A percentile compares a stretch with the other conserved stretches of the same genome.
Evolutionary conservation across 2,113 vertebrate genomes (phyloP).

Genomic region (Ancistrus triradiatus): DNA sequence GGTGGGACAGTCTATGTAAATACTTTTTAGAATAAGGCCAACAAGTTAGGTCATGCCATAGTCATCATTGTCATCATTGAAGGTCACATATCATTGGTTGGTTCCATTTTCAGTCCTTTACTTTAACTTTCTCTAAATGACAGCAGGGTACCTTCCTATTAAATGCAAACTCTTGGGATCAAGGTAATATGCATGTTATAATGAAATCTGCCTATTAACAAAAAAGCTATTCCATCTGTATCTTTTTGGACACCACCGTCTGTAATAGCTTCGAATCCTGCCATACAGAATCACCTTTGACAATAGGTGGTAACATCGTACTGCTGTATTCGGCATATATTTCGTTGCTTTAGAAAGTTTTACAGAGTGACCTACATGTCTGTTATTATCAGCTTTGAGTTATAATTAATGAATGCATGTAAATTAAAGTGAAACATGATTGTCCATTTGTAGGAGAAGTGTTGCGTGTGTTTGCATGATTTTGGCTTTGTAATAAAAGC

Average conservation of each 20-base stretch:
- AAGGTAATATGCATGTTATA: slow-evolving; percentile 80
- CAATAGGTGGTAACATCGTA: slow-evolving; percentile 58
- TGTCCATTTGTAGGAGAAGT: slow-evolving; percentile 41
- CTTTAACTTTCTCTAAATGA: slow-evolving; percentile 54
- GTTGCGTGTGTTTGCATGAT: background rate
- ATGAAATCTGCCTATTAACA: slow-evolving; percentile 81
- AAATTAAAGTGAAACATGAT: slow-evolving; percentile 45
- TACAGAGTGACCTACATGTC: slow-evolving; percentile 24
- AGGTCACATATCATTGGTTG: slow-evolving; percentile 72
- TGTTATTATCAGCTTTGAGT: slow-evolving; percentile 48
- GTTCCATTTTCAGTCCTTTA: slow-evolving; percentile 57
- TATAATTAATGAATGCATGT: slow-evolving; percentile 51
- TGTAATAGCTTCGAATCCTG: slow-evolving; percentile 72
- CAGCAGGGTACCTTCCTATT: slow-evolving; percentile 62
- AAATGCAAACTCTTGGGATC: slow-evolving; percentile 75
- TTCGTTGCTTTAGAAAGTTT: slow-evolving; percentile 21
- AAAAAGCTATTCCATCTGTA: slow-evolving; percentile 74
- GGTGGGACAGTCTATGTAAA: slow-evolving; percentile 64
- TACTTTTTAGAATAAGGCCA: slow-evolving; percentile 61
- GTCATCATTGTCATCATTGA: slow-evolving; percentile 64
- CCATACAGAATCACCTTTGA: slow-evolving; percentile 70
- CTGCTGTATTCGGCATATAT: slow-evolving; percentile 46
- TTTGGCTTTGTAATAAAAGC: slow-evolving; percentile 20
- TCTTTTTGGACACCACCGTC: slow-evolving; percentile 74
- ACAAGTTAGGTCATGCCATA: slow-evolving; percentile 34